Evolutionary conservation across 2,888 invertebrate species (phyloP).

Genomic region (Nephrotoma guestfalica): DNA sequence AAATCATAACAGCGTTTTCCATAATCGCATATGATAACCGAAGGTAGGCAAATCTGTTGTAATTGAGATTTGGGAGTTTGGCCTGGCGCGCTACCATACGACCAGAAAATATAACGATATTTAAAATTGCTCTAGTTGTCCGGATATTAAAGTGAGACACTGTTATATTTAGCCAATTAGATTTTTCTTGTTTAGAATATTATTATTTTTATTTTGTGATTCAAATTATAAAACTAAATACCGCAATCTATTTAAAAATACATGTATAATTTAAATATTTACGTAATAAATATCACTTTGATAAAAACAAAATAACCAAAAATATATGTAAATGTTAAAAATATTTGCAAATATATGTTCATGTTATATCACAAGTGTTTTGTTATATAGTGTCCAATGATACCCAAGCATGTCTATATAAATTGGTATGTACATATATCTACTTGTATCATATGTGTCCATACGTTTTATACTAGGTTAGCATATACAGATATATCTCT

Average conservation of each 20-base stretch:
- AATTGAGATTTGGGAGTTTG: no score
- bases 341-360: not conserved
- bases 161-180: not conserved
- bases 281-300: not conserved
- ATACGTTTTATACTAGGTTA: not conserved
- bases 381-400: not conserved
- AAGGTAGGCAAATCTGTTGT: no score
- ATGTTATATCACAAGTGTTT: not conserved
- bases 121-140: no score
- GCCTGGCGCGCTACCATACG: no score
- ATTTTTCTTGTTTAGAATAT: not conserved
- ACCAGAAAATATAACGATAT: no score
- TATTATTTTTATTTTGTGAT: not conserved
- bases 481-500: not conserved
- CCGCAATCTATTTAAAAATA: not conserved
- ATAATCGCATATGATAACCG: no score
- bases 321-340: not conserved
- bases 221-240: not conserved
- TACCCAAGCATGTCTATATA: not conserved
- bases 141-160: no score
- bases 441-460: not conserved
- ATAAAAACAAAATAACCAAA: not conserved
- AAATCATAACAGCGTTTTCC: no score
- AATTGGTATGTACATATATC: not conserved
- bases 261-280: not conserved